Evolutionary conservation across 2,888 invertebrate species (phyloP), one percentile per base, ranked within the genome.

Genomic region (Leptopilina drosophilae): DNA sequence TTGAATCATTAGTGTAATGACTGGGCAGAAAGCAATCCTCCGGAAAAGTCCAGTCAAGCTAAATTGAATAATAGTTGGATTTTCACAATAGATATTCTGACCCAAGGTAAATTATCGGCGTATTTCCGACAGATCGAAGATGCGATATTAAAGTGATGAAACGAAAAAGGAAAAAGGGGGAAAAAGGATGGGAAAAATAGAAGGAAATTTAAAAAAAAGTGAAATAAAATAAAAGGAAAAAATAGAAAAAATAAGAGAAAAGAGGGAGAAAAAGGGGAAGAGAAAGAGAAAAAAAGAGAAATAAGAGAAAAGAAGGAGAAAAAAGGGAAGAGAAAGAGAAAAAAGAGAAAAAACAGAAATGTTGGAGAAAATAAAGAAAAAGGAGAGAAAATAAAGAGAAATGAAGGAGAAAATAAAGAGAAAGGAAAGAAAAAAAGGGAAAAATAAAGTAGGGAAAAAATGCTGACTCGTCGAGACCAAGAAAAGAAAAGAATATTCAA

Each of bases 401-500:
- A 33, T 33, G 5, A 33, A 2, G 33, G 3, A 33, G 33, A 33
- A 33, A 33, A 33, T 4, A 33, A 33, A 33, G 3, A 9, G 12
- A 64, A 4, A 33, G 8, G 14, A 20, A 26, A 20, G 20, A 20
- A 20, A 20, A 20, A 20, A 20, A 33, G 0, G 33, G 3, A 33
- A 5, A 33, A 33, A 33, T 4, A 33, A 0, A 9, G 12, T 26
- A 4, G 12, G 8, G 12, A 20, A 26, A 40, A 65, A 65, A 64
- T 76, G 64, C 49, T 56, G 56, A 76, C 49, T 49, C 49, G 67
- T 46, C 40, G 53, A 69, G 56, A 69, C 66, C 67, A 59, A 82
- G 67, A 76, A 82, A 78, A 80, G 69, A 78, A 78, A 77, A 79
- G 64, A 77, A 79, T 82, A 73, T 15, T 79, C 84, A 83, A 83